phyloP scores from a whole-genome alignment of 1,140 invertebrate genomes.

The Sesamia nonagrioides region DNA sequence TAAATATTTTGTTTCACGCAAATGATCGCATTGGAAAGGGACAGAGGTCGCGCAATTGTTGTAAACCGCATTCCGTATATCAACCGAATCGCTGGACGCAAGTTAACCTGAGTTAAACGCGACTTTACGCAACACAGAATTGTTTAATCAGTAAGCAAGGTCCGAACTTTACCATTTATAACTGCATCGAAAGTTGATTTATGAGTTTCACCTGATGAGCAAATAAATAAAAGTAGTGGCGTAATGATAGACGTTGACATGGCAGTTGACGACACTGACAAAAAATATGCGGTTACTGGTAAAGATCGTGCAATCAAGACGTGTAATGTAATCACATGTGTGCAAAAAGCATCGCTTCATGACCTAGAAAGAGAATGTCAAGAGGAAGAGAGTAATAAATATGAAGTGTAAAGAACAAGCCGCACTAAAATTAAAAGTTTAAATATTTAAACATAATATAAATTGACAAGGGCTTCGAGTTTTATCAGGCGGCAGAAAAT shows the following conservation, averaged over 20 bases:
- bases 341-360: conserved; percentile 16
- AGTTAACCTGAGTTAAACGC: conserved; percentile 31
- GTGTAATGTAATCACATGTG: conserved; percentile 34
- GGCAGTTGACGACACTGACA: conserved; percentile 40
- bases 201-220: conserved; percentile 41
- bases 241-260: conserved; percentile 32
- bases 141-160: conserved; percentile 40
- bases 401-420: conserved; percentile 16
- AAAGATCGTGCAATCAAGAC: conserved; percentile 35
- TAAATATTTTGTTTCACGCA: conserved; percentile 38
- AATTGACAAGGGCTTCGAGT: neutral
- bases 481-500: conserved; percentile 26
- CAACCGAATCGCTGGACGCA: conserved; percentile 10
- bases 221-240: conserved; percentile 38
- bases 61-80: conserved; percentile 52
- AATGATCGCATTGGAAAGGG: conserved; percentile 47
- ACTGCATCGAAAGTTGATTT: conserved; percentile 36
- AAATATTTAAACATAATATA: conserved; percentile 17
- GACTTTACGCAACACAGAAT: conserved; percentile 46
- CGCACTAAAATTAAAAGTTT: conserved; percentile 14
- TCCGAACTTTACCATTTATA: conserved; percentile 47
- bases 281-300: conserved; percentile 26
- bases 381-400: conserved; percentile 42
- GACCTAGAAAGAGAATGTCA: conserved; percentile 42
- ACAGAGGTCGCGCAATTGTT: conserved; percentile 55